phyloP scores from a whole-genome alignment of 37 sponge, comb jelly and placozoan genomes.

The Diacarnus erythraeanus region DNA sequence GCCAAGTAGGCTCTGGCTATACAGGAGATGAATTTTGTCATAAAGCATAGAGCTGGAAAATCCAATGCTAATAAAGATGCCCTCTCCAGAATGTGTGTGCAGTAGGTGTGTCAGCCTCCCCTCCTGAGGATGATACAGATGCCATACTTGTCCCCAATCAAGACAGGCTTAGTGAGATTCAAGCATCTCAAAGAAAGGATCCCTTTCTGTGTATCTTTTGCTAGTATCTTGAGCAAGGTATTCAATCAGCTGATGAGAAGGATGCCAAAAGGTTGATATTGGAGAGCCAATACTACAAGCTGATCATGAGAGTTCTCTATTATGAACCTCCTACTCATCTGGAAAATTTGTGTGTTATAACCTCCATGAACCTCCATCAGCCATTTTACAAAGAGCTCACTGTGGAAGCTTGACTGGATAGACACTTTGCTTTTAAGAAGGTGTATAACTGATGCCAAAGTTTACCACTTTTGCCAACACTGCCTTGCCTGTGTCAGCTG shows the following conservation, averaged over 20 bases:
- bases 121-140: not conserved
- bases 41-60: not conserved
- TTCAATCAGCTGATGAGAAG: not conserved
- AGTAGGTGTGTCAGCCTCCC: not conserved
- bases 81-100: not conserved
- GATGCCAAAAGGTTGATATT: not conserved
- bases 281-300: not conserved
- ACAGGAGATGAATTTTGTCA: not conserved
- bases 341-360: too few relatives aligned
- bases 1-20: not conserved
- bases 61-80: not conserved
- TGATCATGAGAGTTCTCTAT: not conserved
- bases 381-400: conserved; percentile 16
- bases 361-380: not conserved
- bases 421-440: conserved; percentile 41
- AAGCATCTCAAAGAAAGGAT: not conserved
- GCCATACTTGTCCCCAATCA: not conserved
- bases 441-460: conserved; percentile 25
- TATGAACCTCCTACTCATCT: too few relatives aligned
- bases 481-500: conserved; percentile 43
- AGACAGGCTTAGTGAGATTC: not conserved
- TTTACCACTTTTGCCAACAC: conserved; percentile 25
- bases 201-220: not conserved
- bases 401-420: conserved; percentile 31
- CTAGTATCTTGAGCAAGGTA: not conserved